Conservation (phyloP, 2,113 vertebrate species). For the Paratilapia polleni region DNA sequence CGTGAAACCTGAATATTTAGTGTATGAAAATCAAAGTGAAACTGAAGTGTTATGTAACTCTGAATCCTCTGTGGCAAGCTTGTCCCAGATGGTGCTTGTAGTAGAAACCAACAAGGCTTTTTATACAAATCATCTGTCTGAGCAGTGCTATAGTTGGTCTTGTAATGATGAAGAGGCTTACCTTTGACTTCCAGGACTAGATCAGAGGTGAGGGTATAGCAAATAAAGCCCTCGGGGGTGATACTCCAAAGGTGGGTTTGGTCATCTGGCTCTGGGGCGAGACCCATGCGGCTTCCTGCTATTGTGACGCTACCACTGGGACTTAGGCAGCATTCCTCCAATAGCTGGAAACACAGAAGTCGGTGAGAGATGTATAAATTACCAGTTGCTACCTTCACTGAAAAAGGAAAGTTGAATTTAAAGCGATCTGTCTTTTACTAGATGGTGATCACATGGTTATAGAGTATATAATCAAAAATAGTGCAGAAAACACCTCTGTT, state of each 20-base stretch:
- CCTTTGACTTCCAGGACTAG: conserved; percentile 95
- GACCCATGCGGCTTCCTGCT: conserved; percentile 86
- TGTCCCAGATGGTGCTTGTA: neutral
- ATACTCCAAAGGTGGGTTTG: conserved; percentile 88
- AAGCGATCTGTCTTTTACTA: neutral
- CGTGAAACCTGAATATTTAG: neutral
- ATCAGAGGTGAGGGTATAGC: conserved; percentile 80
- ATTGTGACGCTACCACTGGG: conserved; percentile 86
- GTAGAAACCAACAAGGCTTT: neutral
- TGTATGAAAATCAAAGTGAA: neutral
- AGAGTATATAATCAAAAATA: neutral
- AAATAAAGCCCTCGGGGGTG: conserved; percentile 87
- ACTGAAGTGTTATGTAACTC: neutral
- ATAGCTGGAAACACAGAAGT: conserved; percentile 76
- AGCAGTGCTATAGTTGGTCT: neutral
- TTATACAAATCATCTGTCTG: neutral
- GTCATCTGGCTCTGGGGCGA: conserved; percentile 79
- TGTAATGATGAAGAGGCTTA: conserved; percentile 68
- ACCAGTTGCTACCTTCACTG: neutral
- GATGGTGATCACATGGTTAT: neutral
- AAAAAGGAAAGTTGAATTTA: neutral
- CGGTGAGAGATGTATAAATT: neutral
- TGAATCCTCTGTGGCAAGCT: neutral
- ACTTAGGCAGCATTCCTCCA: conserved; percentile 89
- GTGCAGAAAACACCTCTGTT: neutral